These are phyloP conservation scores for Omphaloscelis lunosa DNA, from an alignment of 2,888 invertebrate species.

Conservation along the genomic window DNA sequence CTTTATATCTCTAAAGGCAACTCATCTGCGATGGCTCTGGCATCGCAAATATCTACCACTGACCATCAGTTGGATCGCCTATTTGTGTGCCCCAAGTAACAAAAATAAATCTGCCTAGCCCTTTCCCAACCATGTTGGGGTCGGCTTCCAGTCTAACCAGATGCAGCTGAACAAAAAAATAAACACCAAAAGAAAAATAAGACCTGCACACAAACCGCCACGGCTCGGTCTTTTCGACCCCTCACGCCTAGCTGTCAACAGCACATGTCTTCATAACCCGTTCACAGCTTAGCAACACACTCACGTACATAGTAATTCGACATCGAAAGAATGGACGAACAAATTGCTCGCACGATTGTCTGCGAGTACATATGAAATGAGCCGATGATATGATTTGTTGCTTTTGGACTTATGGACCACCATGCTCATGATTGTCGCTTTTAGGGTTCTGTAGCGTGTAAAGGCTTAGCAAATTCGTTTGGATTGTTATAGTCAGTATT, in stretches of 20 bases:
- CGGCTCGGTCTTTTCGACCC: conserved; percentile 28
- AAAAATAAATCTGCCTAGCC: too few species aligned
- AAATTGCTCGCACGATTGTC: conserved; percentile 70
- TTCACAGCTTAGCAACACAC: conserved; percentile 63
- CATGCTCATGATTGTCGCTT: conserved; percentile 56
- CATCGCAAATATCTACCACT: not conserved
- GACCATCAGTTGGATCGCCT: not conserved
- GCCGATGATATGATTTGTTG: conserved; percentile 69
- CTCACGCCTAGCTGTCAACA: conserved; percentile 49
- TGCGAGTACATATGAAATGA: conserved; percentile 64
- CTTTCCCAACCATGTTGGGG: too few species aligned
- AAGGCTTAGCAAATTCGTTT: not conserved
- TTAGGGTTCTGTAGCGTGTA: conserved; percentile 52
- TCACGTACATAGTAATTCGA: conserved; percentile 73
- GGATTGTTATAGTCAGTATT: not conserved
- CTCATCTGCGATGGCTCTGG: not conserved
- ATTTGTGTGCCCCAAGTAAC: not conserved
- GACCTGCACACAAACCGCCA: not conserved
- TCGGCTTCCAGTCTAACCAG: too few species aligned
- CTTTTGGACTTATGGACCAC: conserved; percentile 65
- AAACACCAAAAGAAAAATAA: not conserved
- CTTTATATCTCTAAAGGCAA: not conserved
- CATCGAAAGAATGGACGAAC: conserved; percentile 67
- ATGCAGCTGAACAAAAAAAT: not conserved
- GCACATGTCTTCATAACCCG: conserved; percentile 67